Conservation (phyloP, 2,113 vertebrate genomes). For the Toxotes jaculatrix region DNA sequence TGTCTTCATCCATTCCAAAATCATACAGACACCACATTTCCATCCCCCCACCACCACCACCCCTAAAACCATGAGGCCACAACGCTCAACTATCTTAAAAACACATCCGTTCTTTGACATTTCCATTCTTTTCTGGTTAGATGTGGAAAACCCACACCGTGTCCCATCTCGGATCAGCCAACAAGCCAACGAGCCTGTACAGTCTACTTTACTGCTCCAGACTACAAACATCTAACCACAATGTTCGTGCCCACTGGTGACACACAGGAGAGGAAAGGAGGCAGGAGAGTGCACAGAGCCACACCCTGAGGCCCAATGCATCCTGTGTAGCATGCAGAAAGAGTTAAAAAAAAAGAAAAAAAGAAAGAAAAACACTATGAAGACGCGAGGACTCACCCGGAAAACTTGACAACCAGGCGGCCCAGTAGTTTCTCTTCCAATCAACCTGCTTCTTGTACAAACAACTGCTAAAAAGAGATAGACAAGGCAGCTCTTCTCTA, state of each 20-base stretch:
- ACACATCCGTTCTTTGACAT: constrained; percentile 43
- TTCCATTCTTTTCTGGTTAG: constrained; percentile 45
- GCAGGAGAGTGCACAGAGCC: constrained; percentile 50
- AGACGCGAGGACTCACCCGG: constrained; percentile 74
- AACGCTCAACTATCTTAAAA: constrained; percentile 38
- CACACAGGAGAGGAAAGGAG: constrained; percentile 47
- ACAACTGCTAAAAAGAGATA: not conserved
- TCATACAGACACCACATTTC: constrained; percentile 56
- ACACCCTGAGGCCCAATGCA: constrained; percentile 76
- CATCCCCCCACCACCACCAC: constrained; percentile 33
- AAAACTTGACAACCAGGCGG: constrained; percentile 59
- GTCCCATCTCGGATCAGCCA: constrained; percentile 10
- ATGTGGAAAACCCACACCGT: constrained; percentile 25
- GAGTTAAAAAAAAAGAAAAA: constrained; percentile 20
- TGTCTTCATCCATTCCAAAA: constrained; percentile 35
- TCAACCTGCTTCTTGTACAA: constrained; percentile 26
- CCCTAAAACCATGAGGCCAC: constrained; percentile 48
- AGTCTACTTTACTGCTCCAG: constrained; percentile 24
- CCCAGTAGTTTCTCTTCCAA: constrained; percentile 22
- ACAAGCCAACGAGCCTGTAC: constrained; percentile 20
- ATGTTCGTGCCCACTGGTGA: constrained; percentile 28
- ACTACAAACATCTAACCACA: constrained; percentile 49
- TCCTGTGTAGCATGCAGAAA: constrained; percentile 53
- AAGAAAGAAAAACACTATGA: constrained; percentile 26
- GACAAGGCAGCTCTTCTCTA: not conserved